phyloP scores from a whole-genome alignment of 2,113 vertebrate genomes.

The Corydoras sp. region DNA sequence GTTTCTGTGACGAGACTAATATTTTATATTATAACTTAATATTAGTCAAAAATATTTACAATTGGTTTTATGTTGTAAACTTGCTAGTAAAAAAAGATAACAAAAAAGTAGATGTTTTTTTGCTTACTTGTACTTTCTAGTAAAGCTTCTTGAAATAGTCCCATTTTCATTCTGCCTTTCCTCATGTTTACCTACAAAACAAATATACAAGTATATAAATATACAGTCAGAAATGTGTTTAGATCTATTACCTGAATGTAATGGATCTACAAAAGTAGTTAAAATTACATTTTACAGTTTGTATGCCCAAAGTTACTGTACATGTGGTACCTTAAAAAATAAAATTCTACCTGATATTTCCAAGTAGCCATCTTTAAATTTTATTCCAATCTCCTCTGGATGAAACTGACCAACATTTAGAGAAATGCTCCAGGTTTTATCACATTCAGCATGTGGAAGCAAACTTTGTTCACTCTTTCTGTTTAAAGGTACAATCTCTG shows the following conservation, averaged over 20 bases:
- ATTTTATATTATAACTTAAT: no score
- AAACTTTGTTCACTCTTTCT: background rate
- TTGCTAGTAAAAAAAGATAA: background rate
- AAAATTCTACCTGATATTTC: conserved; percentile 30
- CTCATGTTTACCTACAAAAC: conserved; percentile 24
- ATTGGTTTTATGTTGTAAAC: no score
- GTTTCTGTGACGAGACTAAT: no score
- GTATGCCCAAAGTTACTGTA: no score
- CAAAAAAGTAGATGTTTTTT: background rate
- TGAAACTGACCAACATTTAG: conserved; percentile 28
- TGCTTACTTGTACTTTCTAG: conserved; percentile 43
- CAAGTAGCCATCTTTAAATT: conserved; percentile 27
- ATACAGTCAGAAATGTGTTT: no score
- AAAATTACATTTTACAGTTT: no score
- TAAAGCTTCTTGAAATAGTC: conserved; percentile 30
- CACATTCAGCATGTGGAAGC: background rate
- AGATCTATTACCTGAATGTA: no score
- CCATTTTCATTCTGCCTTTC: conserved; percentile 22
- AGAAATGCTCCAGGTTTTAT: conserved; percentile 32
- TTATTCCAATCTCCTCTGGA: conserved; percentile 33
- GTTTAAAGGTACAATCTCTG: background rate
- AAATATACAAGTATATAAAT: no score
- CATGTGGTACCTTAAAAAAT: background rate
- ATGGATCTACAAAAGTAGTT: no score
- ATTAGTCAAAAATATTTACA: no score